phyloP scores from a whole-genome alignment of 2,113 vertebrate genomes.

The Pholis gunnellus region DNA sequence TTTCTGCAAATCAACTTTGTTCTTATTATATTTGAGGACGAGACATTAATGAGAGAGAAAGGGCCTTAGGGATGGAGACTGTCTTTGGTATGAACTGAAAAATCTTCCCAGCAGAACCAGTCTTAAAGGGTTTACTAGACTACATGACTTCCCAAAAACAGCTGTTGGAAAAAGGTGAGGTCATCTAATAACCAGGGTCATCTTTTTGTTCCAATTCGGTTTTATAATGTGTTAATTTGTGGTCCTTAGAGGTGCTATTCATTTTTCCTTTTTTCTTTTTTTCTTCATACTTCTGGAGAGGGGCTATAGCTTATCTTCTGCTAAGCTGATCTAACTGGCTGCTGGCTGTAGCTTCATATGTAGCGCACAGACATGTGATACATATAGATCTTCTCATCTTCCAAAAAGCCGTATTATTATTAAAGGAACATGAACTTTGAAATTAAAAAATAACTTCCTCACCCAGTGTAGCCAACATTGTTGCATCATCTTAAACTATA shows the following conservation, averaged over 20 bases:
- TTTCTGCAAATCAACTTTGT: neutral
- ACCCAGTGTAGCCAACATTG: neutral
- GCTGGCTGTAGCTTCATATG: slow-evolving; percentile 1
- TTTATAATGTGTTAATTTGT: neutral
- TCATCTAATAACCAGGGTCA: neutral
- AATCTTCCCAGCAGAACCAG: neutral
- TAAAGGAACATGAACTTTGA: neutral
- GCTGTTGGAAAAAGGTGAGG: neutral
- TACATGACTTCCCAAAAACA: neutral
- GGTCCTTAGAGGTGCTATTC: neutral
- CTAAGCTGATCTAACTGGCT: neutral
- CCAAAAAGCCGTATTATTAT: neutral
- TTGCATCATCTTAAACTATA: slow-evolving; percentile 22
- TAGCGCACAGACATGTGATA: neutral
- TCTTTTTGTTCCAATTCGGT: neutral
- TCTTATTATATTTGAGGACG: neutral
- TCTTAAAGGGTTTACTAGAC: neutral
- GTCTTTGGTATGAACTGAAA: neutral
- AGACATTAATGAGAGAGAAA: neutral
- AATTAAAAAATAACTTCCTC: slow-evolving; percentile 9
- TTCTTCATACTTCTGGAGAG: neutral
- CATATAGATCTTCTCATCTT: neutral
- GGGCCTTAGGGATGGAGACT: neutral
- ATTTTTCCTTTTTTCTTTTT: neutral
- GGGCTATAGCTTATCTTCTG: neutral